phyloP scores from a whole-genome alignment of 2,888 invertebrate species.

The Mesochorus sp. region DNA sequence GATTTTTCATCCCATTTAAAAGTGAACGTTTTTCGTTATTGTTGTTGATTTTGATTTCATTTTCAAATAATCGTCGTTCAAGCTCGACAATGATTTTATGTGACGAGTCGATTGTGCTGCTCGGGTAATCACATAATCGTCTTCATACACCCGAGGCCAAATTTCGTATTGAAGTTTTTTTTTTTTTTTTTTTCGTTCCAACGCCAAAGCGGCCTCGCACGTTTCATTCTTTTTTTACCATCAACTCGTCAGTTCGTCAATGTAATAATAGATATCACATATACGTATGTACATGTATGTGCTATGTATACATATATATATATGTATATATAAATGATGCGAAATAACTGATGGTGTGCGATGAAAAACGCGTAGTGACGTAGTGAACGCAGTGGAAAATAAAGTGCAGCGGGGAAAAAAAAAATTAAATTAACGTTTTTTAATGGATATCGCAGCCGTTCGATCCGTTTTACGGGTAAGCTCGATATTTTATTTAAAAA shows the following conservation, averaged over 20 bases:
- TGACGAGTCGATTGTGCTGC: background rate
- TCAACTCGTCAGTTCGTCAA: background rate
- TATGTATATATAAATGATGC: background rate
- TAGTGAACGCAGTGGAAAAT: conserved; percentile 53
- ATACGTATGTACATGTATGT: background rate
- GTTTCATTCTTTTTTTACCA: too few species aligned
- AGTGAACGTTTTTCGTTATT: background rate
- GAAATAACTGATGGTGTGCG: conserved; percentile 23
- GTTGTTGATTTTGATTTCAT: background rate
- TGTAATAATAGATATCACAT: background rate
- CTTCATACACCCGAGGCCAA: background rate
- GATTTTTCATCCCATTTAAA: background rate
- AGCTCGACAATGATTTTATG: background rate
- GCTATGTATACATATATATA: too few species aligned
- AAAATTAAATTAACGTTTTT: conserved; percentile 47
- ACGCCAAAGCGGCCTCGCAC: too few species aligned
- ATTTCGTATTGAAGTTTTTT: background rate
- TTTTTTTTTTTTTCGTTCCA: background rate
- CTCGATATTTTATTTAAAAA: conserved; percentile 9
- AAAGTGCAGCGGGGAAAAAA: conserved; percentile 46
- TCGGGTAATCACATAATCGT: background rate
- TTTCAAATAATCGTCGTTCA: background rate
- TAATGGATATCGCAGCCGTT: conserved; percentile 57
- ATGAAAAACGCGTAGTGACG: conserved; percentile 46
- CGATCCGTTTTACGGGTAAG: conserved; percentile 50